These are phyloP conservation scores for Aviceda subcristata DNA, from an alignment of 2,113 vertebrate genomes.

Conservation along the genomic window DNA sequence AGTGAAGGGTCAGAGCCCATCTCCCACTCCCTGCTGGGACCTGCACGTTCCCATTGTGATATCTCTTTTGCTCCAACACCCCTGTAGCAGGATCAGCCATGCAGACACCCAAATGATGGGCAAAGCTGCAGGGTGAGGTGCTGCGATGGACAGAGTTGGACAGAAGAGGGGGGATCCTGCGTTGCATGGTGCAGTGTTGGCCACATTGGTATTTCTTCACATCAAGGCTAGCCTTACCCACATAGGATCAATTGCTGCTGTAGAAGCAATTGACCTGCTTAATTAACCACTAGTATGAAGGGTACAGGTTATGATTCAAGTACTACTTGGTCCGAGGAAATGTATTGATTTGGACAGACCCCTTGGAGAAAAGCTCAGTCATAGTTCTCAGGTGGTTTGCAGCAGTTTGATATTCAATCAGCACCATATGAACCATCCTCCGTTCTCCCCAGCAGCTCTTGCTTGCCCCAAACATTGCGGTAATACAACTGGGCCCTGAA, in stretches of 20 bases:
- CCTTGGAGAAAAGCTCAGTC: neutral
- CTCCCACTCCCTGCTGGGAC: neutral
- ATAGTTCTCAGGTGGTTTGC: neutral
- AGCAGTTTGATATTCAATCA: neutral
- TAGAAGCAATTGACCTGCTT: neutral
- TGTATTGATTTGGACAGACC: neutral
- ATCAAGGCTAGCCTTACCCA: neutral
- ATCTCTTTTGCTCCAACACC: no score
- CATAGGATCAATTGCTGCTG: neutral
- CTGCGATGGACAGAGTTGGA: neutral
- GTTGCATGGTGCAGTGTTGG: fast-evolving
- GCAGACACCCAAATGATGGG: neutral
- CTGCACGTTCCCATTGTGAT: fast-evolving
- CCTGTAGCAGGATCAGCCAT: neutral
- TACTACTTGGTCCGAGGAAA: neutral
- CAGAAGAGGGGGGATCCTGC: neutral
- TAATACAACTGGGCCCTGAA: neutral
- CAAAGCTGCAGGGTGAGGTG: neutral
- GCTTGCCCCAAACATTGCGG: neutral
- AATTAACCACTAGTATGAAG: neutral
- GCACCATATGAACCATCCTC: neutral
- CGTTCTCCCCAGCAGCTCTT: neutral
- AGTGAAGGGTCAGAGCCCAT: neutral
- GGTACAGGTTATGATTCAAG: neutral
- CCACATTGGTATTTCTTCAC: fast-evolving